Percentiles rank a stretch among this genome's conserved stretches.
phyloP scores from a whole-genome alignment of 2,797 vertebrate genomes.

The Clamator glandarius region DNA sequence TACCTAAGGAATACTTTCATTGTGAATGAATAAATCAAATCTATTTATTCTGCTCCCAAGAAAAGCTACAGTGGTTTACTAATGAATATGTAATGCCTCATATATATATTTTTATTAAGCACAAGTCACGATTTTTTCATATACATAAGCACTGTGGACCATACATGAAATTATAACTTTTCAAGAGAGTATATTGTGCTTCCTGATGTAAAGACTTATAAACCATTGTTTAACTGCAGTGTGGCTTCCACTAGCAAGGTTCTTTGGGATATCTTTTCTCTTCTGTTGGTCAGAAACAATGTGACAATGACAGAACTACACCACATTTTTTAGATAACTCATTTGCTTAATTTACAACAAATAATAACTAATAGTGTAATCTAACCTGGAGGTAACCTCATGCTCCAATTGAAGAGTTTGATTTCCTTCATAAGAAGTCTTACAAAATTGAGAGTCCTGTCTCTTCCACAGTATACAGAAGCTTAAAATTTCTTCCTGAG shows the following conservation, averaged over 20 bases:
- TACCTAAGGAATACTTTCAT: not conserved
- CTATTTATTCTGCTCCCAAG: not conserved
- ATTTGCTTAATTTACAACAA: not conserved
- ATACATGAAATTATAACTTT: constrained; percentile 44
- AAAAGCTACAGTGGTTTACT: constrained; percentile 5
- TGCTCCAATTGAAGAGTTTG: not conserved
- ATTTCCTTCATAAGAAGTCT: not conserved
- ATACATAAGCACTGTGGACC: constrained; percentile 34
- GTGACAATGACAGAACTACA: not conserved
- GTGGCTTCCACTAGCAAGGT: constrained; percentile 2
- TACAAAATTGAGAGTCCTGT: not conserved
- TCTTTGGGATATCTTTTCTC: constrained; percentile 31
- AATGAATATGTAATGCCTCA: constrained; percentile 25
- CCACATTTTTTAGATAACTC: not conserved
- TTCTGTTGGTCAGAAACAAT: not conserved
- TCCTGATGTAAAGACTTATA: constrained; percentile 13
- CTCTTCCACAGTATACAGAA: not conserved
- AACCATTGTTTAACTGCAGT: not conserved
- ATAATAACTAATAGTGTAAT: not conserved
- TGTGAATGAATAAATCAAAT: constrained; percentile 15
- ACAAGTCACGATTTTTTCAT: constrained; percentile 21
- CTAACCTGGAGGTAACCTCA: not conserved
- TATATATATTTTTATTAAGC: constrained; percentile 53
- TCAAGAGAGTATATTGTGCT: constrained; percentile 8
- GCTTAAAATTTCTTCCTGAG: not conserved